Percentiles rank a stretch among this genome's conserved stretches.
Evolutionary conservation across 2,113 vertebrate species (phyloP).

Genomic region (Pachycephala philippinensis): DNA sequence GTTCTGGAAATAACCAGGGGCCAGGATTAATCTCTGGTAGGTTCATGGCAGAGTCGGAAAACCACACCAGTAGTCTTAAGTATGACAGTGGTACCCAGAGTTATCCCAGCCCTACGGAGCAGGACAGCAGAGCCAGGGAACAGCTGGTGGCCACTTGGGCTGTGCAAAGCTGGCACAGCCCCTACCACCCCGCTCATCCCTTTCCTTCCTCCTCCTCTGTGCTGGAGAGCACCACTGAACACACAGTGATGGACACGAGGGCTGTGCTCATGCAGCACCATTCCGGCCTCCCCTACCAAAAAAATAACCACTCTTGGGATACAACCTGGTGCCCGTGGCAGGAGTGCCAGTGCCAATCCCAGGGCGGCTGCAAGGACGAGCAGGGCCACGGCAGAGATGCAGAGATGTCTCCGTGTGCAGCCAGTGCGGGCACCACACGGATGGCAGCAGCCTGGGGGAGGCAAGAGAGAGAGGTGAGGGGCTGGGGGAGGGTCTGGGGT

Average conservation of each 20-base stretch:
- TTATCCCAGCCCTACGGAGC: neutral
- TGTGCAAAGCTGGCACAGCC: neutral
- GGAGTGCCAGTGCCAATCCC: constrained; percentile 25
- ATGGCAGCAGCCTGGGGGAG: constrained; percentile 14
- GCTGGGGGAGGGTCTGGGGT: neutral
- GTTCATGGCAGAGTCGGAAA: neutral
- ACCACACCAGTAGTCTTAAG: neutral
- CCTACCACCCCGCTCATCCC: rapidly evolving
- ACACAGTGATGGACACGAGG: rapidly evolving
- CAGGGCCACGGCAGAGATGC: constrained; percentile 22
- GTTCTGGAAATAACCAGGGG: neutral
- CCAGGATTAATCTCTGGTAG: neutral
- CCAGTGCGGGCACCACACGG: neutral
- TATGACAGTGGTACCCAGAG: neutral
- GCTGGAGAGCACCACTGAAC: neutral
- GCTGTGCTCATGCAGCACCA: neutral
- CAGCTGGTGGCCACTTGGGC: rapidly evolving
- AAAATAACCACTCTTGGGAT: rapidly evolving
- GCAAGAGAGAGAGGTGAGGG: neutral
- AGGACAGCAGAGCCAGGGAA: neutral
- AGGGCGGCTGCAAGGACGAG: neutral
- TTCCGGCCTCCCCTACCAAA: neutral
- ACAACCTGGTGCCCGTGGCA: constrained; percentile 55
- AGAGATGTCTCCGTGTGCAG: constrained; percentile 33
- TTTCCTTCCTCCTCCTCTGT: neutral